phyloP scores from a whole-genome alignment of 2,888 invertebrate genomes.

The Eueremaeus valkanovi region DNA sequence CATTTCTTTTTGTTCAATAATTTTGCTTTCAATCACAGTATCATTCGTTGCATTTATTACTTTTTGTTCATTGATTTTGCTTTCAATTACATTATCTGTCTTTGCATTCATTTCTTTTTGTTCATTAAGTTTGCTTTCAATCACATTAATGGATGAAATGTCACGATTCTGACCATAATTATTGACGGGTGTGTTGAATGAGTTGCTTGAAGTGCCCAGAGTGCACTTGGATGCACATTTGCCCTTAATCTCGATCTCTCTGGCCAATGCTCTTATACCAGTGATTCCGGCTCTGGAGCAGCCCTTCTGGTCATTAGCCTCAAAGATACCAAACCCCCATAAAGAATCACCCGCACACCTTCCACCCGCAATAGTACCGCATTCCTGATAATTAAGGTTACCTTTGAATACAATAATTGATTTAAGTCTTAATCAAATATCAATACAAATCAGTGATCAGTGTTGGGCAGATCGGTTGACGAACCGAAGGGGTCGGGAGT shows the following conservation, averaged over 20 bases:
- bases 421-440: neutral
- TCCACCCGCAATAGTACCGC: neutral
- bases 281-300: neutral
- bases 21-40: no score
- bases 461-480: no score
- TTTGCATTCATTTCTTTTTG: no score
- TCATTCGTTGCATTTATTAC: no score
- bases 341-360: neutral
- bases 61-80: no score
- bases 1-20: no score
- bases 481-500: no score
- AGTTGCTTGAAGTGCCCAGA: neutral
- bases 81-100: no score
- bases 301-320: neutral
- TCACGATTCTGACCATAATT: no score
- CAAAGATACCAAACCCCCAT: neutral
- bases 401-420: neutral
- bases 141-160: no score
- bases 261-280: neutral
- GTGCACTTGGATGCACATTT: conserved; percentile 2
- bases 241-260: neutral
- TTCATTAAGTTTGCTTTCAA: no score
- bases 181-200: neutral
- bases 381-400: neutral
- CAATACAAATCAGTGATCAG: no score